Evolutionary conservation across 1,140 invertebrate genomes (phyloP).

Genomic region (Lucilia cuprina): DNA sequence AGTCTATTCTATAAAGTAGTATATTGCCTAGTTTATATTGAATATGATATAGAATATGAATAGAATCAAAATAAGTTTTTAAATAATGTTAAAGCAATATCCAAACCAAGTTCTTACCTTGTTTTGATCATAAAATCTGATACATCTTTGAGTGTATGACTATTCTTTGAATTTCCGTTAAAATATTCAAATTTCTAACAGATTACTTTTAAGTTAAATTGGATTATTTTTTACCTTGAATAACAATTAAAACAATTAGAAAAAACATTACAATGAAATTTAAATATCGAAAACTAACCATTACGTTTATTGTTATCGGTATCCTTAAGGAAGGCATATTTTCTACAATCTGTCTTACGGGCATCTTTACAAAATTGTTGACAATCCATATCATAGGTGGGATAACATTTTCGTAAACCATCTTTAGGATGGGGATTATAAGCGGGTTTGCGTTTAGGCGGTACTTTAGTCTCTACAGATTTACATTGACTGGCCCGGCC

Average conservation of each 20-base stretch:
- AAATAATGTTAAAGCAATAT: no score
- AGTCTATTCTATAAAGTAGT: no score
- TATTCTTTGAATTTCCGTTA: no score
- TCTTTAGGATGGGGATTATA: slow-evolving; percentile 6
- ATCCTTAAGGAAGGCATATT: background rate
- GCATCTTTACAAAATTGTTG: slow-evolving; percentile 1
- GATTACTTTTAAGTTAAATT: no score
- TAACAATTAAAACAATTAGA: background rate
- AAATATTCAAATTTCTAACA: no score
- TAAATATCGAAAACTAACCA: background rate
- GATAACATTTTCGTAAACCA: slow-evolving; percentile 20
- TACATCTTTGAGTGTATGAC: no score
- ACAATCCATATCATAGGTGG: slow-evolving; percentile 26
- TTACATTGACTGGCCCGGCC: background rate
- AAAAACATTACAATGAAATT: background rate
- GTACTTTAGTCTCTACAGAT: background rate
- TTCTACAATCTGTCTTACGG: background rate
- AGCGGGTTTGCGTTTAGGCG: background rate
- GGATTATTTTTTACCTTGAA: background rate
- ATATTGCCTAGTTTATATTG: no score
- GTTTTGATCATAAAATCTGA: no score
- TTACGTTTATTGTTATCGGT: background rate
- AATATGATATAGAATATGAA: no score
- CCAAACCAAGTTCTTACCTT: no score
- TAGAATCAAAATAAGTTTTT: no score